Evolutionary conservation across 2,888 invertebrate genomes (phyloP), one percentile per base, ranked within the genome.

Genomic region (Pristionchus arcanus): DNA sequence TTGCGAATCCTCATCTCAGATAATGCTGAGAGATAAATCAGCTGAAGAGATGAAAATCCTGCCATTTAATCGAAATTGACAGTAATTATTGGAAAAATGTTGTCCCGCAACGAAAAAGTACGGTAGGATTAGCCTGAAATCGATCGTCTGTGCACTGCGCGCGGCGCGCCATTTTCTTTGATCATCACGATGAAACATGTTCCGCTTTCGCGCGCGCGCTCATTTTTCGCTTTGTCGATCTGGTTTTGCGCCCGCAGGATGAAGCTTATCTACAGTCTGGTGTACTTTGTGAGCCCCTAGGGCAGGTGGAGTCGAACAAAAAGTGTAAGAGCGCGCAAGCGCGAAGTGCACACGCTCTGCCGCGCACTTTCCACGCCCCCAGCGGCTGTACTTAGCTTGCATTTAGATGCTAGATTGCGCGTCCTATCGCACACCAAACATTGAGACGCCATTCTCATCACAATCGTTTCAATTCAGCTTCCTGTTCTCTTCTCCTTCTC

Each of bases 251-350:
- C 42, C 28, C n/a, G 81, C 53, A 21, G 25, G 81, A 16, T 53
- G 81, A 81, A 81, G 81, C 81, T 81, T n/a, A 81, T 81, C 81
- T n/a, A 77, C 42, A n/a, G 77, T 28, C 81, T 81, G 49, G 53
- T 81, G 81, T 53, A 81, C 81, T 81, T 81, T 81, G 49, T n/a
- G 49, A n/a, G 81, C 81, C 49, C 81, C 81, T 53, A 42, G 81
- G 49, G 81, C 53, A 53, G 9, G 21, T 19, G 15, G 81, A 25
- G 49, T 42, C 37, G 42, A 77, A 37, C 74, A 42, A 77, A 77
- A 77, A 77, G 81, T 28, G 81, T 81, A 28, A n/a, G 49, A n/a
- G 21, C 81, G 81, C 74, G 74, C 42, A 49, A 59, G 59, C 49
- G 25, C 81, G n/a, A 7, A 81, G 42, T 81, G 49, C 81, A 81